Base-by-base conservation (phyloP, 35 echinoderm and acorn worm species). In the Lytechinus pictus region DNA sequence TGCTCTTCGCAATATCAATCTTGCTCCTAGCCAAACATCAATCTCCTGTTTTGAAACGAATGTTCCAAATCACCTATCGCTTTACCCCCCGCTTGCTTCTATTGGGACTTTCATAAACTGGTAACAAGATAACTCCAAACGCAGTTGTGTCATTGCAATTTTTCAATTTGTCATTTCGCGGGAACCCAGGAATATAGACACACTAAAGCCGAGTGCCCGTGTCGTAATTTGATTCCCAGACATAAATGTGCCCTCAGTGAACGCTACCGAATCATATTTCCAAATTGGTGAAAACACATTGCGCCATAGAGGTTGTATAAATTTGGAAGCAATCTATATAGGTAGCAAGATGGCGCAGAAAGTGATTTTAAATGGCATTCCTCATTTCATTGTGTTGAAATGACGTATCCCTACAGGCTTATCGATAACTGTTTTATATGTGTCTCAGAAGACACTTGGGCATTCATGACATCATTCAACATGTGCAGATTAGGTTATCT, bases 241-340 rank as follows among this genome's bases (percentile, higher is more conserved):
- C 66, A 79, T 24, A 79, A 79, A 79, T 79, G 66, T 79, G 66
- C 66, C 66, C 66, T 79, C 4, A n/a, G 66, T 79, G 66, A 79
- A n/a, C 66, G 19, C 16, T 79, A 5, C 66, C 66, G 66, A n/a
- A 79, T 79, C 66, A 79, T 79, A 79, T 79, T 79, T 79, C 66
- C 66, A 79, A 79, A 79, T 79, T 79, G 66, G 66, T 19, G 66
- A 24, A 79, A 79, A 79, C n/a, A 79, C n/a, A 79, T 79, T 16
- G 66, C 66, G 16, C 19, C 66, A 79, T 24, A 79, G 66, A 79
- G 66, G 66, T 79, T 79, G 66, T 79, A 79, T 16, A 79, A 79
- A 79, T 79, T 79, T 79, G 66, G 66, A 79, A 79, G 66, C 66
- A 79, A 79, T 79, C 66, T 79, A 79, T 79, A n/a, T 79, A 79